A percentile compares a stretch with the other conserved stretches of the same genome.
Conservation (phyloP, 2,888 invertebrate genomes). For the Scaptomyza caliginosa region DNA sequence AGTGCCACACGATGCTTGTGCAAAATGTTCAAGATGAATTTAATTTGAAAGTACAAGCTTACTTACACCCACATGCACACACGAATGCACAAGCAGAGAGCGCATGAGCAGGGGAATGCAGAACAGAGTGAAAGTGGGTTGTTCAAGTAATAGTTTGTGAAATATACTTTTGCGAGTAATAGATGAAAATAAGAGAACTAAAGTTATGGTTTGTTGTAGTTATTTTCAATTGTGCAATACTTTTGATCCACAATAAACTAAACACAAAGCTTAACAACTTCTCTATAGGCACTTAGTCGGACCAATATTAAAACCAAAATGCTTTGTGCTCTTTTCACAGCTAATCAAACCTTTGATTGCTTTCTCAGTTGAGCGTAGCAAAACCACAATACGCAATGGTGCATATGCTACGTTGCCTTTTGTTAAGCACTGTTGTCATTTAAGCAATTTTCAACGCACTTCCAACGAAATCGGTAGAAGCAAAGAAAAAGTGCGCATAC, state of each 20-base stretch:
- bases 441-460: conserved; percentile 50
- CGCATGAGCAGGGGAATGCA: background rate
- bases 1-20: conserved; percentile 12
- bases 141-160: background rate
- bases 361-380: conserved; percentile 2
- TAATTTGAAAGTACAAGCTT: conserved; percentile 57
- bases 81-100: background rate
- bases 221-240: too few species aligned
- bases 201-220: background rate
- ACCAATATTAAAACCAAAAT: background rate
- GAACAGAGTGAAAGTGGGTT: background rate
- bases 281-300: background rate
- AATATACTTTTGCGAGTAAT: background rate
- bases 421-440: conserved; percentile 7
- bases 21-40: conserved; percentile 47
- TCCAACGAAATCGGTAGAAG: conserved; percentile 37
- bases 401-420: background rate
- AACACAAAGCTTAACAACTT: background rate
- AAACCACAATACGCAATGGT: conserved; percentile 3
- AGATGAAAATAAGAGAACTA: too few species aligned
- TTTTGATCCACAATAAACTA: too few species aligned
- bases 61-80: conserved; percentile 5
- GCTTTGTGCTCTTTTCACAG: background rate
- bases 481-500: conserved; percentile 38
- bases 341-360: conserved; percentile 23